Evolutionary conservation across 1,140 invertebrate genomes (phyloP), one percentile per base, ranked within the genome.

Genomic region (Pseudomyrmex flavicornis): DNA sequence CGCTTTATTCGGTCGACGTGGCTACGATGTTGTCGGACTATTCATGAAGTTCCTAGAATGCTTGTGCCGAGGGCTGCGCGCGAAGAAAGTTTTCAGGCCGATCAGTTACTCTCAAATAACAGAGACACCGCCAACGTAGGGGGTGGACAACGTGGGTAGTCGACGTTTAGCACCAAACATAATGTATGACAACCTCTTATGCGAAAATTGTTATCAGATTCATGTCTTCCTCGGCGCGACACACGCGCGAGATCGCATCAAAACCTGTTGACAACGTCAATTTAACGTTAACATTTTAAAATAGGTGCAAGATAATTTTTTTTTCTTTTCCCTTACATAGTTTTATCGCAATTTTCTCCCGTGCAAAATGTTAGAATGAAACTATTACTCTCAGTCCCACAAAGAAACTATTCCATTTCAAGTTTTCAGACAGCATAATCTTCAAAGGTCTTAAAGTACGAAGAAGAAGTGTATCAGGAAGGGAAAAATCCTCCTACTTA

Each of bases 31-130:
- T 76, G 73, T 73, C 75, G 22, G 70, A 66, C 54, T 73, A 70
- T 86, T 17, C 35, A 73, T 73, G 62, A 82, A 82, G 52, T 70
- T 54, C 17, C 35, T 20, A 69, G 50, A 73, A 85, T 63, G 61
- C 63, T 7, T 35, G 4, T 35, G 4, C 13, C 58, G 17, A 56
- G 22, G 10, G 63, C 12, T 20, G 35, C 35, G 35, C 3, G n/a
- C 8, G 54, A n/a, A n/a, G 13, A 26, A 82, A 69, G 58, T 72
- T 85, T 82, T 68, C 17, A 56, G n/a, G 4, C 61, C 66, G 84
- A 68, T 82, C 84, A 68, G 58, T 82, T 63, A 82, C 75, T 58
- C 20, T 82, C 15, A 52, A 72, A 68, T 68, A 26, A 26, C 52
- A n/a, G 76, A 68, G 75, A 59, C 52, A 48, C 35, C 35, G 7